These are phyloP conservation scores for Diarsia mendica DNA, from an alignment of 2,888 invertebrate genomes.

Conservation along the genomic window DNA sequence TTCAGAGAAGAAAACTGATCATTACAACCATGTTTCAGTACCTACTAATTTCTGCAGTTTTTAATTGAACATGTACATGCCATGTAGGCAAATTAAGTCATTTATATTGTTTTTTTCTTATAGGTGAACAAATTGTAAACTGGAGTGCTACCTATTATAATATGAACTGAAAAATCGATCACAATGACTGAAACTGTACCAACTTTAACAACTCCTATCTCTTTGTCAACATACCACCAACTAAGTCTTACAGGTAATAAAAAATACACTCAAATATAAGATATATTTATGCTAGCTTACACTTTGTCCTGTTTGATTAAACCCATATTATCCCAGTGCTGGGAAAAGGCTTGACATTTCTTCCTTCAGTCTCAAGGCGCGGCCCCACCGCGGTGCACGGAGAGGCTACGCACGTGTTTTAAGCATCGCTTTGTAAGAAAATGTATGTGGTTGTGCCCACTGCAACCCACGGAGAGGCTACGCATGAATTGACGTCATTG, in stretches of 20 bases:
- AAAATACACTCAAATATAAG: slow-evolving; percentile 24
- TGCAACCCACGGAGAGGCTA: no score
- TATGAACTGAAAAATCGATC: slow-evolving; percentile 72
- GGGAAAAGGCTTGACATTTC: background rate
- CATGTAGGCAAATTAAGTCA: background rate
- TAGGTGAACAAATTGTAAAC: slow-evolving; percentile 52
- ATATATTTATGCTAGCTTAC: background rate
- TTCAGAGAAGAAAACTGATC: background rate
- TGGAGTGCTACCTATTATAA: slow-evolving; percentile 66
- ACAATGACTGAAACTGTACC: slow-evolving; percentile 86
- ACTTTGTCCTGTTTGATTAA: background rate
- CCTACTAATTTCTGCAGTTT: slow-evolving; percentile 1
- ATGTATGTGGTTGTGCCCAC: no score
- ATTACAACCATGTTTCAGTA: slow-evolving; percentile 5
- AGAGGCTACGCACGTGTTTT: no score
- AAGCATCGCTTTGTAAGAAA: no score
- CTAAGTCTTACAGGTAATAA: slow-evolving; percentile 84
- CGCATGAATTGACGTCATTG: no score
- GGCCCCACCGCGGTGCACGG: no score
- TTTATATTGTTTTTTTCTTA: slow-evolving; percentile 31
- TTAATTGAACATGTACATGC: slow-evolving; percentile 7
- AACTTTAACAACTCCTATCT: slow-evolving; percentile 84
- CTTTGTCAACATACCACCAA: slow-evolving; percentile 87
- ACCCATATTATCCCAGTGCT: background rate
- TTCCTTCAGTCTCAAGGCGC: background rate